Evolutionary conservation across 2,888 invertebrate species (phyloP), one percentile per base, ranked within the genome.

Genomic region (Caenorhabditis panamensis): DNA sequence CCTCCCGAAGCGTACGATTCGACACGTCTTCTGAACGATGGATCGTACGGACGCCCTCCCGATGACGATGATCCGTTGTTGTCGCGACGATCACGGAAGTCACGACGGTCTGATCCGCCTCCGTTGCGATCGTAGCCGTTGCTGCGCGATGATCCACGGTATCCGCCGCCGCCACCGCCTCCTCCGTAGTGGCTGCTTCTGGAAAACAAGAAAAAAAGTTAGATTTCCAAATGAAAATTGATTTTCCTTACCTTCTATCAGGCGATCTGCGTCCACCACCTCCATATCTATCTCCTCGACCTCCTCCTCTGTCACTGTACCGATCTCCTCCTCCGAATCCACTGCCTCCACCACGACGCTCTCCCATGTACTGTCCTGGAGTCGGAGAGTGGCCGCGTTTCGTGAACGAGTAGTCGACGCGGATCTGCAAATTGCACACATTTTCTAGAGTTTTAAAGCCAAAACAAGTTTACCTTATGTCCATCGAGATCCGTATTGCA

Each of bases 281-380:
- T 13, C 63, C 28, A 58, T 28, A 54, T 1, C 71, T 28, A 47
- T 64, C 51, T 24, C 66, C 59, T 8, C 61, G 44, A 22, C 66
- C 76, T 37, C 78, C 64, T 28, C 78, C 59, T 49, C 62, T 24
- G 26, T 66, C 56, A 11, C 51, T 37, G 26, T 61, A 41, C 1
- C 56, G 53, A 47, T 58, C 54, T 18, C 66, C 67, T 5, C 69
- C 63, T 16, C 63, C 75, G 18, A 69, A 31, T 22, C 80, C 73
- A 6, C 59, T 18, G 13, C 69, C 49, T 37, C 76, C 63, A 11
- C 73, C 79, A 36, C 76, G 73, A 59, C 80, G 68, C 16, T 77
- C 64, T 67, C 89, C 89, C 88, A 88, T 88, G 78, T 89, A 89
- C 31, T 88, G 82, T 16, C 89, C 89, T 31, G 89, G 89, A 51